Evolutionary conservation across 2,888 invertebrate species (phyloP).

Genomic region (Bursaphelenchus okinawaensis): DNA sequence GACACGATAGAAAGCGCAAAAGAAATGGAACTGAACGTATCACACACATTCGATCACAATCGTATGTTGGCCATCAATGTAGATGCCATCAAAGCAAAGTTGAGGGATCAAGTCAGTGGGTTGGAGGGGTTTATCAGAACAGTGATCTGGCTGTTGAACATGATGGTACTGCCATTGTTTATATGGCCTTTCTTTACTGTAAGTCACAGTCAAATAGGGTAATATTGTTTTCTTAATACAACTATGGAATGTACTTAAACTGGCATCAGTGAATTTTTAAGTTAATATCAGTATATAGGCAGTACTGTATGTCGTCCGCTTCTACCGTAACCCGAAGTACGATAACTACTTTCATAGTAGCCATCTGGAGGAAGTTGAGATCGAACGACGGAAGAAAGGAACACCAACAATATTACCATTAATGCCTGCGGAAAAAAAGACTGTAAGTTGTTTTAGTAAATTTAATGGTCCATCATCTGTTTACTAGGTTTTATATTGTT

Average conservation of each 20-base stretch:
- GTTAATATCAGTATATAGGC: constrained; percentile 19
- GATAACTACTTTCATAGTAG: constrained; percentile 38
- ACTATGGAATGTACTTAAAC: neutral
- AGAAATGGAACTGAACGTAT: constrained; percentile 19
- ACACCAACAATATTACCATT: constrained; percentile 36
- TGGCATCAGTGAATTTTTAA: neutral
- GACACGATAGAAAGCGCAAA: neutral
- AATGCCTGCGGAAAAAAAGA: constrained; percentile 29
- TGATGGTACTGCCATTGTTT: constrained; percentile 1
- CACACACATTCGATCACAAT: constrained; percentile 13
- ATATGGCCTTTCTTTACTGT: constrained; percentile 7
- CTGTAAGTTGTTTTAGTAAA: constrained; percentile 17
- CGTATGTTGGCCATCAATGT: constrained; percentile 12
- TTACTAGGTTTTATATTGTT: too few relatives aligned
- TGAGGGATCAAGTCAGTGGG: neutral
- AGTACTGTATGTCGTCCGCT: constrained; percentile 17
- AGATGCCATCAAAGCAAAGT: neutral
- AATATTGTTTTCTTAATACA: too few relatives aligned
- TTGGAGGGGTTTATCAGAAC: constrained; percentile 6
- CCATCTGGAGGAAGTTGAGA: constrained; percentile 41
- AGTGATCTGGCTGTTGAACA: neutral
- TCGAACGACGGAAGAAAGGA: constrained; percentile 31
- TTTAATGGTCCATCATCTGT: too few relatives aligned
- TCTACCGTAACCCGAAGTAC: constrained; percentile 14
- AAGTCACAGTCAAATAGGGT: too few relatives aligned